These are phyloP conservation scores for Chlamydotis undulata DNA, from an alignment of 2,113 vertebrate species.

Conservation along the genomic window DNA sequence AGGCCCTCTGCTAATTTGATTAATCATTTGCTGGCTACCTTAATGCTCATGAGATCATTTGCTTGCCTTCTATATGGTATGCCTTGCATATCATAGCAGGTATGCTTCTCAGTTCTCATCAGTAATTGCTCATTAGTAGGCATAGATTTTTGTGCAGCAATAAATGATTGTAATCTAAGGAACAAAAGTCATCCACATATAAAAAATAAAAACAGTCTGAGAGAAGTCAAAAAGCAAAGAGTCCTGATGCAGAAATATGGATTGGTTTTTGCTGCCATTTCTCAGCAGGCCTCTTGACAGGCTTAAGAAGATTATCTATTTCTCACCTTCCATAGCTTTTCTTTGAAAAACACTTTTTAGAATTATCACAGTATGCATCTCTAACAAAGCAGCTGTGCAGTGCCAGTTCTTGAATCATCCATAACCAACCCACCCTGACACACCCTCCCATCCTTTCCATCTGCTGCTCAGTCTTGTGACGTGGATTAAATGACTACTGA, in stretches of 20 bases:
- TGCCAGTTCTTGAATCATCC: background rate
- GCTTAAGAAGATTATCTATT: background rate
- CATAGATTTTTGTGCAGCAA: slow-evolving; percentile 20
- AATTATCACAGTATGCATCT: background rate
- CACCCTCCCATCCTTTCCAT: background rate
- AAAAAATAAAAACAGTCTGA: background rate
- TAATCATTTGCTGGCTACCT: background rate
- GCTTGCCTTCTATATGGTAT: background rate
- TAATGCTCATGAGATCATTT: background rate
- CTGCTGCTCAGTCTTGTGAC: background rate
- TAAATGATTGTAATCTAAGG: background rate
- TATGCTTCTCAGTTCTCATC: slow-evolving; percentile 19
- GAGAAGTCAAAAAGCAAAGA: background rate
- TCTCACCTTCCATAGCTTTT: background rate
- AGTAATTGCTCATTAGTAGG: slow-evolving; percentile 33
- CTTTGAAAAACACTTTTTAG: background rate
- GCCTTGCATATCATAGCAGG: background rate
- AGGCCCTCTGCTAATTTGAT: background rate
- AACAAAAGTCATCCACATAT: background rate
- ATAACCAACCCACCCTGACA: background rate
- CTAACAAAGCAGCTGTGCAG: background rate
- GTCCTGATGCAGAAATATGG: background rate
- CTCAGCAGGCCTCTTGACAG: background rate
- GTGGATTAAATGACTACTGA: background rate
- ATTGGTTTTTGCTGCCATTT: background rate